Base-by-base conservation (phyloP, 2,888 invertebrate genomes). In the Acanthosoma haemorrhoidale region DNA sequence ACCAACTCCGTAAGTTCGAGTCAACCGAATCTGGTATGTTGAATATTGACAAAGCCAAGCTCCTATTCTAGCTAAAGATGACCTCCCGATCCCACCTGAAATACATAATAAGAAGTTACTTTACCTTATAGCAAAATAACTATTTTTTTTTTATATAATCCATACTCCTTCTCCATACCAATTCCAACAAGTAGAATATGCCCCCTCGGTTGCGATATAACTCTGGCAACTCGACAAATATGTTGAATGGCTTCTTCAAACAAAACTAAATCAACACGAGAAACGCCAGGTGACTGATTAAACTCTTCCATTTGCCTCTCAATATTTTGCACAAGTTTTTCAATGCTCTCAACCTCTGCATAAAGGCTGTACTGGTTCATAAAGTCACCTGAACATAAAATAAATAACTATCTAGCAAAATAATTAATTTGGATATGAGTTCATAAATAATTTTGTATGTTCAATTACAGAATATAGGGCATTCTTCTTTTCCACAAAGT, bases 231-330 rank as follows among this genome's bases (percentile, higher is more conserved):
- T 73, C 91, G 86, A 72, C 89, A 88, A 68, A 94, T 85, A 79
- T 94, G 94, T 76, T 92, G 90, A 51, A 94, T 88, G 9, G 94
- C 94, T 77, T 94, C 93, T 75, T 86, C 87, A 80, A 94, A 94
- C 71, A 94, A 83, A 5, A 94, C 92, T 71, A 94, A 80, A 79
- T 92, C 88, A 86, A 94, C 87, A 76, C 87, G 85, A 3, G 90
- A 85, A 25, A 89, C 88, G 1, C 92, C 92, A 0, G 91, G 89
- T 9, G 87, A 85, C 60, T 85, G 84, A 80, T 94, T 94, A 81
- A 93, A 91, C 76, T 91, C 90, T 59, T 87, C 87, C 82, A 92
- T 82, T 75, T 84, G 83, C 0, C 79, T 77, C 39, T 81, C 80
- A 77, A 88, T 80, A 75, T 82, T 84, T 43, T 78, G 80, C 71